phyloP scores from a whole-genome alignment of 2,888 invertebrate genomes.

The Tipula helvola region DNA sequence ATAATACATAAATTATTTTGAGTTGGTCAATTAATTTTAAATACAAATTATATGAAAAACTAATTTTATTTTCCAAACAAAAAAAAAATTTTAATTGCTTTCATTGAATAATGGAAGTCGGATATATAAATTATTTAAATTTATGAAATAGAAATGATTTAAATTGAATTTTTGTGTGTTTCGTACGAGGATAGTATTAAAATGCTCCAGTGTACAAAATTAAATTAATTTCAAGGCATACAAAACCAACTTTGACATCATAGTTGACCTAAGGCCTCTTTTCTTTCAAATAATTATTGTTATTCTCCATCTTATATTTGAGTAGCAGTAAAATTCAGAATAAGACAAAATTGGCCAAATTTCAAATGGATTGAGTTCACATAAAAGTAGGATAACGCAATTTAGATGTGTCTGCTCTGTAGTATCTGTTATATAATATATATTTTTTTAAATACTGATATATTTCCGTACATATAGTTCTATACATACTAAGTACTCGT shows the following conservation, averaged over 20 bases:
- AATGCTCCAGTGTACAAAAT: background rate
- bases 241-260: background rate
- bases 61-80: background rate
- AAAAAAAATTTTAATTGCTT: background rate
- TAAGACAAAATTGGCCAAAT: background rate
- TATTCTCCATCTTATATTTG: background rate
- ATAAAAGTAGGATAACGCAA: background rate
- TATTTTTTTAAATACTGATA: no score
- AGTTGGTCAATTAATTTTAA: constrained; percentile 4
- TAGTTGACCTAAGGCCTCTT: background rate
- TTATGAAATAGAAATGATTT: background rate
- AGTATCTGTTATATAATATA: background rate
- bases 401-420: background rate
- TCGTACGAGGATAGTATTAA: background rate
- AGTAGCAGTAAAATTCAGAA: background rate
- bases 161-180: background rate
- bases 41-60: background rate
- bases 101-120: background rate
- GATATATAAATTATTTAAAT: background rate
- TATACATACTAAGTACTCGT: background rate
- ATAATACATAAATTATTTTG: background rate
- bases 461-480: no score
- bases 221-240: background rate
- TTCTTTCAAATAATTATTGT: background rate
- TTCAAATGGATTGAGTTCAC: background rate